phyloP scores from a whole-genome alignment of 2,888 invertebrate genomes.

The Operophtera brumata region DNA sequence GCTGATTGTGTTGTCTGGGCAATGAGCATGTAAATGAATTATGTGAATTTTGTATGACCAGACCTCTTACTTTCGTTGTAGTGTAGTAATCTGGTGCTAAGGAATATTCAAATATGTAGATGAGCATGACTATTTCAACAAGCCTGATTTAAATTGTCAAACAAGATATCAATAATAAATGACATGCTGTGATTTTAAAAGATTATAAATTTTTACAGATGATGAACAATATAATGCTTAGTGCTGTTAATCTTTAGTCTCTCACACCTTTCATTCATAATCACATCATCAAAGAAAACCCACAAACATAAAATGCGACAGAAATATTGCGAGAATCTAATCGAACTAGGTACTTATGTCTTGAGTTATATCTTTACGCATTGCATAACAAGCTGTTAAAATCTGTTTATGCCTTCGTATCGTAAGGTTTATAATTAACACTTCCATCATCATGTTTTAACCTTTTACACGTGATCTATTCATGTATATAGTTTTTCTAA shows the following conservation, averaged over 20 bases:
- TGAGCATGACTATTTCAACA: too few species aligned
- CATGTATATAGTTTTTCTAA: neutral
- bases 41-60: slow-evolving; percentile 16
- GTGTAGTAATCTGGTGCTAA: too few species aligned
- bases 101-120: too few species aligned
- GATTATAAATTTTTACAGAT: neutral
- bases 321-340: neutral
- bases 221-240: neutral
- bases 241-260: neutral
- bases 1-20: slow-evolving; percentile 18
- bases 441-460: slow-evolving; percentile 25
- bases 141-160: too few species aligned
- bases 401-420: slow-evolving; percentile 20
- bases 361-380: neutral
- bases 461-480: slow-evolving; percentile 20
- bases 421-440: slow-evolving; percentile 32
- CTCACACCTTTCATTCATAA: neutral
- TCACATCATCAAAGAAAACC: slow-evolving; percentile 5
- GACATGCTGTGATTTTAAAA: too few species aligned
- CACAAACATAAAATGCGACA: neutral
- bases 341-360: neutral
- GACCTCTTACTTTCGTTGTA: slow-evolving; percentile 5
- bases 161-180: too few species aligned
- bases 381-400: slow-evolving; percentile 22
- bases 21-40: slow-evolving; percentile 10